Base-by-base conservation (phyloP, 2,113 vertebrate species). In the Phrynosoma blainvillii region DNA sequence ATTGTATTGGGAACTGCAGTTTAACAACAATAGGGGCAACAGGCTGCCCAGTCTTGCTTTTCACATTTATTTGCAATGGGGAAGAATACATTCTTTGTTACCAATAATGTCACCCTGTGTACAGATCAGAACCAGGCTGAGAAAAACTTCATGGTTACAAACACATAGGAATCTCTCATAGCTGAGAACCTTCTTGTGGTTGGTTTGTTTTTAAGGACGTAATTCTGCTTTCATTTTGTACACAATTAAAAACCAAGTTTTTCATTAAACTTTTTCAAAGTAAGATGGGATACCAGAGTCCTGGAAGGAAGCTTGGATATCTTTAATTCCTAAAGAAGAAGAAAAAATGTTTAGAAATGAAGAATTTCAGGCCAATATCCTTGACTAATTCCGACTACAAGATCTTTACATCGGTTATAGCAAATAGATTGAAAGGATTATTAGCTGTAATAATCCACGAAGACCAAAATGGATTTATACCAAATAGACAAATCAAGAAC, bases 231-330 rank as follows among this genome's bases (percentile, higher is more conserved):
- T 78, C 40, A 66, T 47, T 88, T 32, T 81, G 4, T 1, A 23
- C 47, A 85, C 36, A 88, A 79, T 0, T 62, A 47, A 92, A 88
- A 88, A 1, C 16, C 23, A 82, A 56, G 8, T 54, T 59, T 14
- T 87, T 18, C 16, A 13, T 14, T 82, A 77, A 47, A 25, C 0
- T 9, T 92, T 90, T 86, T 42, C 76, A 68, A 79, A 89, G 5
- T 54, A 36, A n/a, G n/a, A n/a, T n/a, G n/a, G n/a, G n/a, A n/a
- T n/a, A n/a, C n/a, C n/a, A n/a, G n/a, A n/a, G n/a, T n/a, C n/a
- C n/a, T n/a, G n/a, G n/a, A n/a, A n/a, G n/a, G n/a, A n/a, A n/a
- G n/a, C n/a, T n/a, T n/a, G n/a, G n/a, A n/a, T n/a, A n/a, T n/a
- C n/a, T n/a, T n/a, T n/a, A n/a, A n/a, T n/a, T n/a, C n/a, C n/a